These are phyloP conservation scores for Drosophila borealis DNA, from an alignment of 2,888 invertebrate species.

Conservation along the genomic window DNA sequence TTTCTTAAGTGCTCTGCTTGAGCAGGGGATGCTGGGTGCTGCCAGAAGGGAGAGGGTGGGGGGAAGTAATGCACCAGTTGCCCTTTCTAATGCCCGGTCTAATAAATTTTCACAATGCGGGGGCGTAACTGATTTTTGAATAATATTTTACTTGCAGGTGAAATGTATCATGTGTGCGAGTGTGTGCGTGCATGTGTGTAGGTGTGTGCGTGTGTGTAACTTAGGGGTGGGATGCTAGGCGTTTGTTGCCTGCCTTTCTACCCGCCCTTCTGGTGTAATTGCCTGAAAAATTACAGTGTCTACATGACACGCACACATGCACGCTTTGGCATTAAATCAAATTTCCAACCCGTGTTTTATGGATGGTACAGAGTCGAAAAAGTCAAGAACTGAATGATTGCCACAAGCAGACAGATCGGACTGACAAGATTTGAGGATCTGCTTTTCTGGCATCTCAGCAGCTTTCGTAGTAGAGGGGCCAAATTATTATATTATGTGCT, in stretches of 20 bases:
- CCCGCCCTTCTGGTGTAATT: constrained; percentile 56
- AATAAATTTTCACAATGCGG: constrained; percentile 55
- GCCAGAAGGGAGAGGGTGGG: not conserved
- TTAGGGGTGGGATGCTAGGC: constrained; percentile 6
- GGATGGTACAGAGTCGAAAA: constrained; percentile 15
- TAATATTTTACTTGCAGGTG: constrained; percentile 78
- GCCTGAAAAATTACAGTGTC: constrained; percentile 78
- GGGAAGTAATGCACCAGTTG: constrained; percentile 37
- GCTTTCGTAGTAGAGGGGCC: not conserved
- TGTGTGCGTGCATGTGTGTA: constrained; percentile 27
- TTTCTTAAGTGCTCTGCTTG: constrained; percentile 53
- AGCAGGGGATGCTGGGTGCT: not conserved
- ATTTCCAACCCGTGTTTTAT: constrained; percentile 55
- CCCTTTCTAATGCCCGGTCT: constrained; percentile 50
- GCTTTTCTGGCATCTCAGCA: not conserved
- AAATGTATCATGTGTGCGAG: constrained; percentile 65
- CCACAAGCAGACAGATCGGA: not conserved
- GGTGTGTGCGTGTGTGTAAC: constrained; percentile 5
- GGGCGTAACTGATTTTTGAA: constrained; percentile 75
- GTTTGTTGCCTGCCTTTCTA: constrained; percentile 8
- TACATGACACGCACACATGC: constrained; percentile 75
- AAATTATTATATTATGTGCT: not conserved
- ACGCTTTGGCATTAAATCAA: constrained; percentile 72
- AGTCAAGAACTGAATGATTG: not conserved
- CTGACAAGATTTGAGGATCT: not conserved